Evolutionary conservation across 2,888 invertebrate genomes (phyloP), one percentile per base, ranked within the genome.

Genomic region (Drosophila colorata): DNA sequence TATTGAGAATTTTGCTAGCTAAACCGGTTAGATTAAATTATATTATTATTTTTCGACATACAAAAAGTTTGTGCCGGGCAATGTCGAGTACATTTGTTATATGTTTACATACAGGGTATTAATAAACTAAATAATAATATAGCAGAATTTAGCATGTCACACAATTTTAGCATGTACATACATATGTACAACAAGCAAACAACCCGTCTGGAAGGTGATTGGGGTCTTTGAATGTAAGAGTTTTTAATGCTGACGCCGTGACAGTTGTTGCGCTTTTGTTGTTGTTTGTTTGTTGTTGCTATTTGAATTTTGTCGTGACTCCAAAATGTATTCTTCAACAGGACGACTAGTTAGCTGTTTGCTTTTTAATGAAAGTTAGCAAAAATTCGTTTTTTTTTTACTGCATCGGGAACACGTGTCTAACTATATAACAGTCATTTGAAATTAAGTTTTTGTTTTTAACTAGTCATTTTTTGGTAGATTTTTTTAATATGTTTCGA

Each of bases 171-270:
- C 38, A 51, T 65, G 35, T 52, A 2, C 33, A n/a, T 2, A 2
- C 3, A n/a, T 25, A 25, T 25, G 25, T 25, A 48, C 28, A 47
- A 31, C 28, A 64, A 58, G 61, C 25, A 68, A 73, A 69, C 64
- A 47, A 43, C 43, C 7, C 7, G 7, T 18, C 70, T n/a, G 58
- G 25, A 52, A 61, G 43, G 35, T 28, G 47, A 52, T 49, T 51
- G 33, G 18, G 11, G 33, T 33, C 33, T 33, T 33, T 31, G 28
- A 52, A 47, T 55, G 38, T 60, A 14, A 9, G 14, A 52, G 38
- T 59, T 53, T 57, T 38, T 14, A 52, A 38, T 44, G 69, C 37
- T 28, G 28, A 28, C 28, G 7, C 8, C 28, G 28, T 28, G 47
- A 56, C 18, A 35, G 38, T 43, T 41, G 47, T 38, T 1, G 31